Conservation (phyloP, 2,888 invertebrate genomes). For the Cremastinae sp. region DNA sequence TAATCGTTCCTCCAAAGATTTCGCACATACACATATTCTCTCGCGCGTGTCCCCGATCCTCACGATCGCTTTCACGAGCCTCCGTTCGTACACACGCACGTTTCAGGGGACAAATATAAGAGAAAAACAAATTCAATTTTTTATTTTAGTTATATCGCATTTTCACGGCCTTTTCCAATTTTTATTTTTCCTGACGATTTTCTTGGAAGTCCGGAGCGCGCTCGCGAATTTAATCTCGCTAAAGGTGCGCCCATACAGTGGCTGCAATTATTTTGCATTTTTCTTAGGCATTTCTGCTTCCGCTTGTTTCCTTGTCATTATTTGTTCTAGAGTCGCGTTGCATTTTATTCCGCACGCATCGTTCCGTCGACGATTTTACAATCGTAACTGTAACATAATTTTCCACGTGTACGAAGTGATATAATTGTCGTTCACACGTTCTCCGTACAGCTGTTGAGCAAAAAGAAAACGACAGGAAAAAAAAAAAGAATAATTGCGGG, state of each 20-base stretch:
- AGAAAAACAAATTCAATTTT: no score
- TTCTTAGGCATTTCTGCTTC: not conserved
- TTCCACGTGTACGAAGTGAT: not conserved
- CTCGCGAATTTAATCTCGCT: no score
- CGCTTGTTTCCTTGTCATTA: no score
- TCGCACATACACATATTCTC: slow-evolving; percentile 19
- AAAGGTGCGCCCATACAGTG: not conserved
- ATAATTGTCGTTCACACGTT: not conserved
- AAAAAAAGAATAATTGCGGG: slow-evolving; percentile 41
- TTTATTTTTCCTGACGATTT: not conserved
- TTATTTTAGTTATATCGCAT: no score
- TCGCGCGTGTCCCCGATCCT: not conserved
- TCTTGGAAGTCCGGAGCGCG: no score
- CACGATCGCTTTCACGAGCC: not conserved
- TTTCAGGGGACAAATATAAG: not conserved
- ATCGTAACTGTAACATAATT: slow-evolving; percentile 4
- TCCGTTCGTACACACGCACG: not conserved
- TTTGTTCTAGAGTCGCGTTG: not conserved
- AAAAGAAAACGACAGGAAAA: not conserved
- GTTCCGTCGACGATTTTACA: not conserved
- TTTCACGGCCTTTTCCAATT: not conserved
- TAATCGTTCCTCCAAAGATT: slow-evolving; percentile 70
- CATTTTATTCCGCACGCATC: slow-evolving; percentile 10
- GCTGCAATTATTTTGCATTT: not conserved
- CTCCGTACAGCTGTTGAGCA: not conserved